Evolutionary conservation across 37 sponge, comb jelly and placozoan species (phyloP).

Genomic region (Halisarca cf. caerulea): DNA sequence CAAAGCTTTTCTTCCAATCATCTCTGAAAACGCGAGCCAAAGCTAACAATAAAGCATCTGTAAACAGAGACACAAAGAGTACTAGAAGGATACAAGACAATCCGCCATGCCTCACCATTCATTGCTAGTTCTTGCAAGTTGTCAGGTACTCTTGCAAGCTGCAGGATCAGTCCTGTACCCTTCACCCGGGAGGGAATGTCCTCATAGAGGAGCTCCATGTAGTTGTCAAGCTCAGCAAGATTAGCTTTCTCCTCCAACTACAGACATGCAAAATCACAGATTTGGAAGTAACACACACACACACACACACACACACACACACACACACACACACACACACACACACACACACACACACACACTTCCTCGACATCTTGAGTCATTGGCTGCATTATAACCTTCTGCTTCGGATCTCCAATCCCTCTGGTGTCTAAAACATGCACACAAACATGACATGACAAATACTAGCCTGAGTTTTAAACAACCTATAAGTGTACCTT

Average conservation of each 20-base stretch:
- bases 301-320: slow-evolving; percentile 1
- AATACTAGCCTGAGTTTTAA: too few species aligned
- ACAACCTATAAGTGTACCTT: too few species aligned
- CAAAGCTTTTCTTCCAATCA: slow-evolving; percentile 95
- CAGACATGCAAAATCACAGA: neutral
- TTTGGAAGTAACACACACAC: neutral
- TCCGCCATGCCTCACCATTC: too few species aligned
- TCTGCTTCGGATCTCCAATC: too few species aligned
- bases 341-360: neutral
- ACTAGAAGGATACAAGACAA: neutral
- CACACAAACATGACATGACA: too few species aligned
- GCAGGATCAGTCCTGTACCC: slow-evolving; percentile 88
- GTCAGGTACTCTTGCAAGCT: slow-evolving; percentile 91
- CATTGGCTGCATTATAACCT: too few species aligned
- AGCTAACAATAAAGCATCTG: slow-evolving; percentile 85
- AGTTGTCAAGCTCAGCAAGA: slow-evolving; percentile 78
- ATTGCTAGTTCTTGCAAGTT: slow-evolving; percentile 80
- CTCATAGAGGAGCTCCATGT: slow-evolving; percentile 90
- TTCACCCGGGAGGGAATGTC: slow-evolving; percentile 72
- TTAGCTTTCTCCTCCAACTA: slow-evolving; percentile 72
- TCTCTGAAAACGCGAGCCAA: slow-evolving; percentile 92
- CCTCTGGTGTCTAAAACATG: neutral
- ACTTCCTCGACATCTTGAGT: too few species aligned
- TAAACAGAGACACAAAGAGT: neutral
- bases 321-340: slow-evolving; percentile 4